Evolutionary conservation across 2,797 vertebrate species (phyloP), one percentile per base, ranked within the genome.

Genomic region (Sphenodon punctatus): DNA sequence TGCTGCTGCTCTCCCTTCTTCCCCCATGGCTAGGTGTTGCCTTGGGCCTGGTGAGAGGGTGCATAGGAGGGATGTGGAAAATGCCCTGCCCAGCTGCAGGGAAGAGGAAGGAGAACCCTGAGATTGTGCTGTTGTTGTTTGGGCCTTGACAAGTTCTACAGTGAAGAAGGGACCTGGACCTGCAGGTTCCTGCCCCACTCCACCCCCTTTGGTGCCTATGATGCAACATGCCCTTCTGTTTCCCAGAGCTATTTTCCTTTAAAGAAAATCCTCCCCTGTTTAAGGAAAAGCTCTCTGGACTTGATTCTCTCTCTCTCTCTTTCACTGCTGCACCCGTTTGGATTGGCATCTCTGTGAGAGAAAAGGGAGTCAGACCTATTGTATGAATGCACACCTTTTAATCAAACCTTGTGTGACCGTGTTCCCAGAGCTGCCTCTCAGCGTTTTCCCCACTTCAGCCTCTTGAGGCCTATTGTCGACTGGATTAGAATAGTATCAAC

Each of bases 381-480:
- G 2, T 16, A n/a, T n/a, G n/a, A n/a, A 15, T 2, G 68, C 53
- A 8, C 64, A 69, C 61, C 36, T 65, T 5, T 9, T 84, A 71
- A 81, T 41, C 51, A 84, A 75, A 14, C 14, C 41, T 67, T 82
- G 69, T 45, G 13, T 12, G 58, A 68, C 42, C 75, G 74, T 77
- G 23, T 51, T 85, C 53, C 82, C 66, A 75, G 42, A 85, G 65
- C 63, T 78, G 30, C 19, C 45, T 73, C n/a, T 63, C 58, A 82
- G 16, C 4, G 32, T 42, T 78, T 46, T 64, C 53, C 58, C n/a
- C 32, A 6, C 55, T 22, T 55, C 27, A 75, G 17, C 56, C 59
- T 42, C 19, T 69, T 82, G 25, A 80, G 78, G 69, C 3, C 9
- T 61, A 72, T 88, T 84, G 34, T 38, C 49, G 86, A 77, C 76